These are phyloP conservation scores for Chaenodraco wilsoni DNA, from an alignment of 2,797 vertebrate species.

Conservation along the genomic window DNA sequence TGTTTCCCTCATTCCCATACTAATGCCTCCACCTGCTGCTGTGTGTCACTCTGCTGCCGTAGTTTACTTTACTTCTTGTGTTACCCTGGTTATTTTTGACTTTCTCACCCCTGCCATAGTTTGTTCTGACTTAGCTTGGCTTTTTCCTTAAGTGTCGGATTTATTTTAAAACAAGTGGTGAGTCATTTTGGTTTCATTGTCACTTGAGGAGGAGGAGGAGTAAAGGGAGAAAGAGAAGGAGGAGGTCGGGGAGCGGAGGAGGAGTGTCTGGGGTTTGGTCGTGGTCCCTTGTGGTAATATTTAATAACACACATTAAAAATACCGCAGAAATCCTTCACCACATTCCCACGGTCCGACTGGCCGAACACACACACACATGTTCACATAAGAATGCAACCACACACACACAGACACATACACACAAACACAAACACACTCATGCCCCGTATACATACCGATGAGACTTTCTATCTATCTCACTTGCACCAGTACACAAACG, in stretches of 20 bases:
- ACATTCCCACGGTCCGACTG: conserved; percentile 83
- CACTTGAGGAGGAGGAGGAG: conserved; percentile 54
- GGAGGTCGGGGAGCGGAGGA: conserved; percentile 41
- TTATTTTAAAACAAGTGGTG: conserved; percentile 50
- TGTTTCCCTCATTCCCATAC: neutral
- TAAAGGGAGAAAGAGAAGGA: conserved; percentile 1
- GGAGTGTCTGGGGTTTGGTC: conserved; percentile 80
- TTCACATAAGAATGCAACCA: conserved; percentile 41
- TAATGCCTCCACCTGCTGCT: conserved; percentile 52
- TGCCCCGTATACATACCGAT: conserved; percentile 35
- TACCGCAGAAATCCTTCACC: conserved; percentile 84
- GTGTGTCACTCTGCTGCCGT: neutral
- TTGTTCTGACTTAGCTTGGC: conserved; percentile 22
- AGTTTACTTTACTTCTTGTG: neutral
- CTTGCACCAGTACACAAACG: conserved; percentile 26
- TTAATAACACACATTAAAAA: conserved; percentile 89
- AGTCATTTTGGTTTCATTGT: conserved; percentile 63
- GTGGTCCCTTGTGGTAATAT: conserved; percentile 83
- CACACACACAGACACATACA: conserved; percentile 22
- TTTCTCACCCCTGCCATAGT: conserved; percentile 25
- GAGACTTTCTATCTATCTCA: conserved; percentile 20
- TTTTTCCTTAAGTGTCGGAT: conserved; percentile 46
- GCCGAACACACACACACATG: conserved; percentile 56
- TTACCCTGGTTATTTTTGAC: conserved; percentile 36
- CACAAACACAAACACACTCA: conserved; percentile 21